These are phyloP conservation scores for Stenolophus ochropezus DNA, from an alignment of 2,888 invertebrate species.

Conservation along the genomic window DNA sequence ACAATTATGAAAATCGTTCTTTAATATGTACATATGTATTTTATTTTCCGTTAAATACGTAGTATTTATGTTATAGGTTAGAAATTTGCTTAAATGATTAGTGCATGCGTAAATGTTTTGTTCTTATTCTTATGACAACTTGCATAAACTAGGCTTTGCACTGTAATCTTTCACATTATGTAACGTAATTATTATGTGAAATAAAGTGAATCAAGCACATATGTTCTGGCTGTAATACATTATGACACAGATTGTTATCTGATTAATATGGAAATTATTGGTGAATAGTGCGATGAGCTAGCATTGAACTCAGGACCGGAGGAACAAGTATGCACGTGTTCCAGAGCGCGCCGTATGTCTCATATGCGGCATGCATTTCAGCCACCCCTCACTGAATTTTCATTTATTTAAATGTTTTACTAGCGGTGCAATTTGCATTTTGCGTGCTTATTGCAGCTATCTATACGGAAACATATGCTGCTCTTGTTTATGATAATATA, in stretches of 20 bases:
- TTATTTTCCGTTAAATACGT: too few relatives aligned
- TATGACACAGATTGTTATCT: not conserved
- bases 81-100: too few relatives aligned
- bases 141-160: too few relatives aligned
- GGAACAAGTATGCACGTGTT: slow-evolving; percentile 19
- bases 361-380: not conserved
- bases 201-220: too few relatives aligned
- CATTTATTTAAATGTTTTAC: slow-evolving; percentile 47
- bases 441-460: slow-evolving; percentile 33
- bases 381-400: slow-evolving; percentile 44
- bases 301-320: not conserved
- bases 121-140: too few relatives aligned
- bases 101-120: too few relatives aligned
- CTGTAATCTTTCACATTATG: too few relatives aligned
- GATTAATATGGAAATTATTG: not conserved
- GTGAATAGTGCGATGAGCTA: not conserved
- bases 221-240: too few relatives aligned
- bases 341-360: not conserved
- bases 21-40: too few relatives aligned
- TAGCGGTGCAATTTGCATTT: slow-evolving; percentile 27
- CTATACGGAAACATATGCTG: slow-evolving; percentile 49
- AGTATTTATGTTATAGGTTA: too few relatives aligned
- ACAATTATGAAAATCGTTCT: too few relatives aligned
- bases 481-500: slow-evolving; percentile 48
- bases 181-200: too few relatives aligned